These are phyloP conservation scores for Gastrophysa polygoni DNA, from an alignment of 2,888 invertebrate genomes.

Conservation along the genomic window DNA sequence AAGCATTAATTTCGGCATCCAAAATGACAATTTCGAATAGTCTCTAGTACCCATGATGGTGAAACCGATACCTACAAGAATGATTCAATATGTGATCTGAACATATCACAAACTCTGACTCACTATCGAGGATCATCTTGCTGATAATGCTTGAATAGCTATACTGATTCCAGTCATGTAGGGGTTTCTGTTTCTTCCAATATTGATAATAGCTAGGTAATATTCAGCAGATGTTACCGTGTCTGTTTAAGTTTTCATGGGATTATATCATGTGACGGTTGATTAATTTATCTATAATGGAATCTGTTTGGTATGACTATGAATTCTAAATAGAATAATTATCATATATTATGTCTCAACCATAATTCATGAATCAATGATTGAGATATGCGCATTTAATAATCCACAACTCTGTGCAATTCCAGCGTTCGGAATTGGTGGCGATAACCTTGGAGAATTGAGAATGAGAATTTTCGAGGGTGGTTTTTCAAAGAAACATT, in stretches of 20 bases:
- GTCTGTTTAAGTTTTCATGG: neutral
- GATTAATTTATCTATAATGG: neutral
- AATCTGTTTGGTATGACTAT: neutral
- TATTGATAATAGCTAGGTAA: neutral
- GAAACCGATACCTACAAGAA: neutral
- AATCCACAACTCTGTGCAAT: no score
- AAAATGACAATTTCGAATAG: neutral
- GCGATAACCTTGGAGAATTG: no score
- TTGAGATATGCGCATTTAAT: no score
- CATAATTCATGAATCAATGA: no score
- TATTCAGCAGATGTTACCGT: neutral
- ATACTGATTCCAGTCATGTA: neutral
- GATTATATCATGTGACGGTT: neutral
- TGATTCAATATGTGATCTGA: neutral
- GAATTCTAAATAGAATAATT: neutral
- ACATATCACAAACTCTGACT: neutral
- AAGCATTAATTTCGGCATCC: neutral
- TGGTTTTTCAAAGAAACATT: no score
- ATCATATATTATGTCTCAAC: no score
- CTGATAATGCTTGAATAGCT: neutral
- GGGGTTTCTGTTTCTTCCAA: neutral
- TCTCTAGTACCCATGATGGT: neutral
- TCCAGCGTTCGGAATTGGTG: no score
- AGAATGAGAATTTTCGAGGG: no score
- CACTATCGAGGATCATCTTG: neutral